Evolutionary conservation across 2,113 vertebrate genomes (phyloP), one percentile per base, ranked within the genome.

Genomic region (Polypterus bichir): DNA sequence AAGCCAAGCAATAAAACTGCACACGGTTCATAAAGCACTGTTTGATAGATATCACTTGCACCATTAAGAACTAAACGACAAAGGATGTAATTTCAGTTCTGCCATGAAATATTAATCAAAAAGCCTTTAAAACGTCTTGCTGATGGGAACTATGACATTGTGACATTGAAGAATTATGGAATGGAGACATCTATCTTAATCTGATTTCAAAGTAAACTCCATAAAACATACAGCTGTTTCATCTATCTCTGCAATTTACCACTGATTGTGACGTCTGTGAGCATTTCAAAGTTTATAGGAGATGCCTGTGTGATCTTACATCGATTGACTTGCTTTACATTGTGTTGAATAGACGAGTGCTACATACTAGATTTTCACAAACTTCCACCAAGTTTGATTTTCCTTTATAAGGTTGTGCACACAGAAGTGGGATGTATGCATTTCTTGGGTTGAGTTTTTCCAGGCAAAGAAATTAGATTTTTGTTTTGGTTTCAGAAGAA

Each of bases 91-190:
- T 91, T 90, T 86, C 81, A 83, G 82, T 72, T 71, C 74, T 73
- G 76, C 81, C 87, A 84, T 91, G 81, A 83, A 89, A 83, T 91
- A 90, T 94, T 92, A 92, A 92, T 92, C 80, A 86, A 86, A 59
- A 87, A 81, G 77, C 81, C 81, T 88, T 85, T 87, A 88, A 91
- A 92, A 81, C 81, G 82, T 84, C 80, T 84, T 77, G 79, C 80
- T 90, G 89, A 92, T 87, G 83, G 84, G 79, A 85, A 75, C 78
- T 80, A 69, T 85, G 87, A 90, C 91, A 92, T 86, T 79, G 83
- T 88, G 90, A 92, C 86, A 86, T 88, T 91, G 89, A 92, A 81
- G 81, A 89, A 93, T 93, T 81, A 79, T 68, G 61, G 83, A 80
- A 81, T 74, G 62, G 80, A 84, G 75, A 76, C 84, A 89, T 91